A percentile compares a stretch with the other conserved stretches of the same genome.
phyloP scores from a whole-genome alignment of 2,113 vertebrate genomes.

The Columba livia region DNA sequence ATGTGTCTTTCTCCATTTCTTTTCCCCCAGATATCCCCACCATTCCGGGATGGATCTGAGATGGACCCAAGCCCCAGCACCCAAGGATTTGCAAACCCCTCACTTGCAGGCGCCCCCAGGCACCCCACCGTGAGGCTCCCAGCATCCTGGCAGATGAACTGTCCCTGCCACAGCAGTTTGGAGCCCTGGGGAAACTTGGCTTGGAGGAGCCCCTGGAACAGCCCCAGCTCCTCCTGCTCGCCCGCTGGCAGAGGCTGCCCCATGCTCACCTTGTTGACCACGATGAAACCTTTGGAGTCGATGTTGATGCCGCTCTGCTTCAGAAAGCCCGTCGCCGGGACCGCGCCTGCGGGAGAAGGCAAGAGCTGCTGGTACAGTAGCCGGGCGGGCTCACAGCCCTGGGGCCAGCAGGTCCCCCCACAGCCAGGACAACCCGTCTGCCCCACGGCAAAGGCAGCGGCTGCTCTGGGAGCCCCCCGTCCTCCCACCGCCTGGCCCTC shows the following conservation, averaged over 20 bases:
- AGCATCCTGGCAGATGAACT: fast-evolving
- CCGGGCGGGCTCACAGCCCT: fast-evolving
- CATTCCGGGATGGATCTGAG: not conserved
- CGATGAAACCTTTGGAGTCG: conserved; percentile 92
- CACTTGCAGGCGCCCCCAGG: not conserved
- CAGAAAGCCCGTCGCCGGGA: conserved; percentile 90
- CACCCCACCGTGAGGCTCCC: fast-evolving
- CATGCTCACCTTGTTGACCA: conserved; percentile 90
- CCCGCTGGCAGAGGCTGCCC: not conserved
- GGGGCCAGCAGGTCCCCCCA: not conserved
- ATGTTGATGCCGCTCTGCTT: conserved; percentile 91
- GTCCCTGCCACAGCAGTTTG: fast-evolving
- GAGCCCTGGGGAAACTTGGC: not conserved
- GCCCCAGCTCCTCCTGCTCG: not conserved
- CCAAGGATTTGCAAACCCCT: not conserved
- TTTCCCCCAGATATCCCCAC: not conserved
- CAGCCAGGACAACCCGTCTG: not conserved
- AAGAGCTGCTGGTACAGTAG: not conserved
- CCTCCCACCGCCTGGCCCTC: not conserved
- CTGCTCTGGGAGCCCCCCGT: not conserved
- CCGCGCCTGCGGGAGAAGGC: conserved; percentile 76
- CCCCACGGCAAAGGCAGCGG: not conserved
- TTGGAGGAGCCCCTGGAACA: not conserved
- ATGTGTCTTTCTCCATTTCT: not conserved
- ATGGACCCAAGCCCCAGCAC: not conserved